Base-by-base conservation (phyloP, 2,113 vertebrate species). In the Cebus imitator region DNA sequence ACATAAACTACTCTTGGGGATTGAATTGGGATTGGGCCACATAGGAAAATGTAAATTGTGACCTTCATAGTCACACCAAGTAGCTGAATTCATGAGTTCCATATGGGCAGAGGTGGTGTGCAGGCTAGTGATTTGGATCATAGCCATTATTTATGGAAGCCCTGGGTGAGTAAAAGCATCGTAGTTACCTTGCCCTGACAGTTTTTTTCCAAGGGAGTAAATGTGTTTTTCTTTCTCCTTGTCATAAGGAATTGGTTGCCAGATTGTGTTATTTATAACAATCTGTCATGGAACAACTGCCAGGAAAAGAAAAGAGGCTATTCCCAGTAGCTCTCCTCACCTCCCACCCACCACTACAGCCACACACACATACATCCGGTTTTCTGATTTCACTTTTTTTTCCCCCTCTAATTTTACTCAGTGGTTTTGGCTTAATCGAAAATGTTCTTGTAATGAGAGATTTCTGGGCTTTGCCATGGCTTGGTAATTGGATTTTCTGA, bases 181-280 rank as follows among this genome's bases (percentile, higher is more conserved):
- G 40, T 92, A 72, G 87, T 95, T 96, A 87, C 50, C 52, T 96
- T 92, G 50, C 76, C 80, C 64, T 97, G 83, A 83, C 81, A 35
- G 13, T 86, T 97, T 91, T 92, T 96, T 95, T 55, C 93, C 85
- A 78, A 18, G 17, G 61, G 35, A 87, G 30, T 88, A 40, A 91
- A 48, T 97, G 3, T 97, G 52, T 90, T 96, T 97, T 96, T 92
- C 70, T 96, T 97, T 98, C 89, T 92, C 70, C 57, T 81, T 96
- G 80, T 92, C 61, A 1, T 94, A 95, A 87, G 87, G 94, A 95
- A 79, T 97, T 25, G 12, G 94, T 97, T 96, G 95, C 94, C 95
- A 97, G 84, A 96, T 94, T 96, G 80, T 93, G 84, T 97, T 97
- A 96, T 95, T 97, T 95, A 80, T 95, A 95, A 96, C 87, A 96